Conservation (phyloP, 2,113 vertebrate species). For the Platichthys stellatus region DNA sequence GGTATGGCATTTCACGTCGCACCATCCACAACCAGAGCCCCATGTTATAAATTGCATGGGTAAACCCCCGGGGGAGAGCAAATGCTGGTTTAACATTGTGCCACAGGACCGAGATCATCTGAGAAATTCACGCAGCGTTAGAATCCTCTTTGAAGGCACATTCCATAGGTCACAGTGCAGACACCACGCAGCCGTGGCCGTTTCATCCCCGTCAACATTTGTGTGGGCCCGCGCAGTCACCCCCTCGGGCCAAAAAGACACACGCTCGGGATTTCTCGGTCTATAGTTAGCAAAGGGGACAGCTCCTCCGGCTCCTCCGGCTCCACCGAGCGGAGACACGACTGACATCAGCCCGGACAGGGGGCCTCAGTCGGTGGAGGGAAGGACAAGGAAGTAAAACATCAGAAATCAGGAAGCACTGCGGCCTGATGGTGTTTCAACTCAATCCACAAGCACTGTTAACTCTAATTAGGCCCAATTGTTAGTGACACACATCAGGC, state of each 20-base stretch:
- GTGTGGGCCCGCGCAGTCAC: slow-evolving; percentile 63
- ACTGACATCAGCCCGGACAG: slow-evolving; percentile 46
- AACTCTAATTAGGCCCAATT: slow-evolving; percentile 54
- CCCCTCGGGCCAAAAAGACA: slow-evolving; percentile 68
- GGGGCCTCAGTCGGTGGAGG: slow-evolving; percentile 37
- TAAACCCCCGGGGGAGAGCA: slow-evolving; percentile 22
- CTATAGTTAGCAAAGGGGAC: slow-evolving; percentile 73
- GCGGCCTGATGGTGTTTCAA: slow-evolving; percentile 27
- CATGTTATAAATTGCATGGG: slow-evolving; percentile 6
- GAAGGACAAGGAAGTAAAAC: background rate
- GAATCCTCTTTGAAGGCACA: slow-evolving; percentile 72
- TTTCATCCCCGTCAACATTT: slow-evolving; percentile 79
- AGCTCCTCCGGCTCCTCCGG: slow-evolving; percentile 68
- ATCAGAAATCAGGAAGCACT: slow-evolving; percentile 11
- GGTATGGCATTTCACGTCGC: slow-evolving; percentile 3
- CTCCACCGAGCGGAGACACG: slow-evolving; percentile 44
- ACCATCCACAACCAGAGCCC: background rate
- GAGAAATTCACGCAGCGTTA: slow-evolving; percentile 54
- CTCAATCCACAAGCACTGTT: slow-evolving; percentile 12
- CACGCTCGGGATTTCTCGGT: slow-evolving; percentile 59
- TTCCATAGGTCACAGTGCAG: slow-evolving; percentile 75
- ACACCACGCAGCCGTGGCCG: slow-evolving; percentile 55
- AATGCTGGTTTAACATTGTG: slow-evolving; percentile 33
- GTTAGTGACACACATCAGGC: slow-evolving; percentile 46
- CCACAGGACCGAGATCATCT: slow-evolving; percentile 41